phyloP scores from a whole-genome alignment of 2,797 vertebrate genomes.

The Simalia tracyae region DNA sequence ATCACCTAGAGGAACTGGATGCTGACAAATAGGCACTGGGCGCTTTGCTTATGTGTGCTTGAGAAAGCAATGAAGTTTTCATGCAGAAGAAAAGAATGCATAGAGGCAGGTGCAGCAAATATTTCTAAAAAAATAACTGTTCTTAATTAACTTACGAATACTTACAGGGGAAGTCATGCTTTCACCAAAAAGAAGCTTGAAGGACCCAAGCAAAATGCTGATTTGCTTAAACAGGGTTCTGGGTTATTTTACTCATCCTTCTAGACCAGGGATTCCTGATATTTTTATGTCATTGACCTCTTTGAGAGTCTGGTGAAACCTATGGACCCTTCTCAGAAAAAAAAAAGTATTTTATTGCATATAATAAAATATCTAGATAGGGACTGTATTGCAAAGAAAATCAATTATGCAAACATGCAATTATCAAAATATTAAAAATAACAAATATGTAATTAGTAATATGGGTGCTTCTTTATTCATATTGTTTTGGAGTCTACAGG shows the following conservation, averaged over 20 bases:
- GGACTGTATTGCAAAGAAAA: neutral
- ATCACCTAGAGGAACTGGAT: neutral
- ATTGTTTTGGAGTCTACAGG: neutral
- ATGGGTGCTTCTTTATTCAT: neutral
- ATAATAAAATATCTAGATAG: neutral
- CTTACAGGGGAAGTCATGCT: neutral
- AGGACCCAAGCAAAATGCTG: neutral
- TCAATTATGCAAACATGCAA: neutral
- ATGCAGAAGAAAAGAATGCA: neutral
- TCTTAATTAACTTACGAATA: constrained; percentile 11
- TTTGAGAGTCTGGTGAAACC: neutral
- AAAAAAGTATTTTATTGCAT: neutral
- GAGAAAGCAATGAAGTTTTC: neutral
- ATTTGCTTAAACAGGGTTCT: neutral
- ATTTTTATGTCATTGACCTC: neutral
- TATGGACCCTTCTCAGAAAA: neutral
- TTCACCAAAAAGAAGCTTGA: neutral
- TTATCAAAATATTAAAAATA: neutral
- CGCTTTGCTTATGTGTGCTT: constrained; percentile 3
- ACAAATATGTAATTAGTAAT: neutral
- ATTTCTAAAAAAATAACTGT: constrained; percentile 33
- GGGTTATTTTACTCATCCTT: neutral
- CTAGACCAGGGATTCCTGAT: neutral
- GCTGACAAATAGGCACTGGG: constrained; percentile 22
- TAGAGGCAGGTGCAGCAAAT: neutral